These are phyloP conservation scores for Lysandra bellargus DNA, from an alignment of 2,888 invertebrate genomes.

Conservation along the genomic window DNA sequence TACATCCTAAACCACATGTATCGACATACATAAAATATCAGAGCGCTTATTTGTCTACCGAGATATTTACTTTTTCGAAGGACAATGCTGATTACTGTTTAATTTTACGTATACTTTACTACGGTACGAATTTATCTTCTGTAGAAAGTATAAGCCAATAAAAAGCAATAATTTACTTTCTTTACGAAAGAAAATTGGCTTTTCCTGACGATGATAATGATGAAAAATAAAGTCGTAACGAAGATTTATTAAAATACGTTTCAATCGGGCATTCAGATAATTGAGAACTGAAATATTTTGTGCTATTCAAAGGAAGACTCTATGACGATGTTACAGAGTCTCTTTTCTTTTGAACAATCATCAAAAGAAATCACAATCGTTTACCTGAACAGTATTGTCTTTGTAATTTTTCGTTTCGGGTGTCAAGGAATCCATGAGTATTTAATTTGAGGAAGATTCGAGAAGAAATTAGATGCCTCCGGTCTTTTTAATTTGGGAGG, in stretches of 20 bases:
- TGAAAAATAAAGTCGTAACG: constrained; percentile 12
- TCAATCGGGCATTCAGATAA: constrained; percentile 16
- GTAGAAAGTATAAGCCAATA: background rate
- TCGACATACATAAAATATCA: too few species aligned
- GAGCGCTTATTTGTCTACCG: too few species aligned
- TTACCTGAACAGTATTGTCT: constrained; percentile 26
- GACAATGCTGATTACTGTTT: too few species aligned
- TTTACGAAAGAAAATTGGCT: background rate
- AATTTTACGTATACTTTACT: too few species aligned
- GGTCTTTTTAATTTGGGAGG: constrained; percentile 2
- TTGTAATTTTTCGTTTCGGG: constrained; percentile 26
- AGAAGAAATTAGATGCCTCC: background rate
- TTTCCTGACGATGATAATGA: constrained; percentile 4
- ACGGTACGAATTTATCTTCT: too few species aligned
- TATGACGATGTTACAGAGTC: background rate
- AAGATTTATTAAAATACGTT: constrained; percentile 23
- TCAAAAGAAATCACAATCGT: constrained; percentile 22
- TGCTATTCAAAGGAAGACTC: background rate
- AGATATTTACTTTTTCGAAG: too few species aligned
- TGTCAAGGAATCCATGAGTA: constrained; percentile 24
- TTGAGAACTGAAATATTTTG: constrained; percentile 6
- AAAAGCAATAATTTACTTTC: background rate
- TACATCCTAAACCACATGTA: too few species aligned
- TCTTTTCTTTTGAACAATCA: background rate
- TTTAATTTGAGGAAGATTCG: constrained; percentile 11